Evolutionary conservation across 2,113 vertebrate species (phyloP), one percentile per base, ranked within the genome.

Genomic region (Osmerus mordax): DNA sequence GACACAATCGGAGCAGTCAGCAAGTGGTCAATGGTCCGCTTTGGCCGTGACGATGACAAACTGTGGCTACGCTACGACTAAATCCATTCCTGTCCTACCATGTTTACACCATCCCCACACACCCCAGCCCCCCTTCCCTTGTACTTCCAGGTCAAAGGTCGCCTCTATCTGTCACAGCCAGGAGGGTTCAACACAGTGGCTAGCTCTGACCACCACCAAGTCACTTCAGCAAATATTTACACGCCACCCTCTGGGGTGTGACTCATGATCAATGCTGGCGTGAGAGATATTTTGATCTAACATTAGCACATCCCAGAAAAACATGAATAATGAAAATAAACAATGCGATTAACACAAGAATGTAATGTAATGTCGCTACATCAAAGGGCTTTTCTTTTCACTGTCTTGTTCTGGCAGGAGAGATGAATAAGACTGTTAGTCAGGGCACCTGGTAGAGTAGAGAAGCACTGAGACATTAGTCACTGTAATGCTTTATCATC

Each of bases 221-320:
- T 88, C 86, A 80, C 84, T 64, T 73, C 85, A 82, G 85, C 87
- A 88, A 91, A 91, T 89, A 89, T 89, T 89, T 86, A 88, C 87
- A 86, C 82, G 80, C 78, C 75, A 85, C 82, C 81, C 78, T 88
- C 87, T 85, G 86, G 86, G 85, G 86, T 82, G 81, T 82, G 86
- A 76, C 78, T 29, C 2, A 70, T 79, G 82, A 82, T 79, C 25
- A 23, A 12, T 25, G 55, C 11, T 52, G 21, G 36, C 1, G 79
- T 75, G 13, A 16, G 25, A 12, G 19, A 19, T 5, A 14, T 16
- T 58, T 55, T 81, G 78, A 67, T 85, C 70, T 65, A 60, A 77
- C 77, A 73, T 55, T 71, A 73, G 80, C 63, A n/a, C 18, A 23
- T 16, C 23, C 9, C 59, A 70, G 76, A 5, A 65, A 3, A n/a